Evolutionary conservation across 2,113 vertebrate genomes (phyloP), one percentile per base, ranked within the genome.

Genomic region (Planiliza haematocheilus): DNA sequence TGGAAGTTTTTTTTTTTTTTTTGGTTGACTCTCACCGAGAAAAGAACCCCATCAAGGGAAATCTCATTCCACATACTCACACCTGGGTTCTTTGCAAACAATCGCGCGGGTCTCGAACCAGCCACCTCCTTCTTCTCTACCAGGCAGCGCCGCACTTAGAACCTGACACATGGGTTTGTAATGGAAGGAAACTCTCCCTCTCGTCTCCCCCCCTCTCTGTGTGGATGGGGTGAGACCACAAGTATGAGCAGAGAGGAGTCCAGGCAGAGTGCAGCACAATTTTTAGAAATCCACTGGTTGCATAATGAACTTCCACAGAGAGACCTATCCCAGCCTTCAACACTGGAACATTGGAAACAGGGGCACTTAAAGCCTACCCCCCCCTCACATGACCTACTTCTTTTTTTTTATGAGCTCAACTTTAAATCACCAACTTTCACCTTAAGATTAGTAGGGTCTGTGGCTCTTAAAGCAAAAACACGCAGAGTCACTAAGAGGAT

Each of bases 161-260:
- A 72, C 81, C 86, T 77, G 72, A 81, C 79, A 78, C 51, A 72
- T 83, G 77, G 45, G 77, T 86, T 82, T 85, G 84, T 89, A 85
- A 88, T 91, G 86, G 84, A 88, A 83, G 87, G 79, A 86, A 86
- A 87, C 59, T 79, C 79, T 62, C 57, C 76, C 70, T 70, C 50
- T 45, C 66, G 68, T 42, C 68, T 36, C 70, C 42, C 49, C 7
- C 57, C 16, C 16, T n/a, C 39, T 66, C 72, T 57, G 67, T 62
- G 69, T 73, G 90, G 83, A 90, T 34, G 61, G 86, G 77, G 58
- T 74, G 73, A 87, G 82, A 90, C 88, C 87, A 61, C 84, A 87
- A 86, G 67, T 86, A 86, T 84, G 88, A 89, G 73, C 72, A 2
- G n/a, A 79, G 56, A 64, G 50, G 68, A 84, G 89, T 88, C 86